Evolutionary conservation across 2,797 vertebrate species (phyloP).

Genomic region (Typhlichthys subterraneus): DNA sequence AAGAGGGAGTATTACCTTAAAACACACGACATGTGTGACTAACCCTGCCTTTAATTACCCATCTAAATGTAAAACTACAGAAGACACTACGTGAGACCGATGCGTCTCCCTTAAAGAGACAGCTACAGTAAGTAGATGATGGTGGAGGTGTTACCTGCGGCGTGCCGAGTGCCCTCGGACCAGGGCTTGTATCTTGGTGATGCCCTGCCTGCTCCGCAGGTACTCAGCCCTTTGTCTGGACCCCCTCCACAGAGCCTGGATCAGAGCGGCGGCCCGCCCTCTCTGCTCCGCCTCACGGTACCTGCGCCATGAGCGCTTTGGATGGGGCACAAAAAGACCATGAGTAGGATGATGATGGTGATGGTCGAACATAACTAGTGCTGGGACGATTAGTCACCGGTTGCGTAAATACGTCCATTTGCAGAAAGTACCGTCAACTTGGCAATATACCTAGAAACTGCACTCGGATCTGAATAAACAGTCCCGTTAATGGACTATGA

Average conservation of each 20-base stretch:
- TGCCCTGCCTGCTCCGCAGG: conserved; percentile 56
- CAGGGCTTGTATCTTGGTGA: conserved; percentile 86
- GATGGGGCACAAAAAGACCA: neutral
- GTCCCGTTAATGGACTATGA: no score
- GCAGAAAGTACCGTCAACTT: no score
- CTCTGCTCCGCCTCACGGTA: conserved; percentile 68
- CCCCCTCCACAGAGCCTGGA: conserved; percentile 88
- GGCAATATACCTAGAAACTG: no score
- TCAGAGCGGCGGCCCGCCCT: conserved; percentile 72
- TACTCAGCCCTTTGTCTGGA: conserved; percentile 71
- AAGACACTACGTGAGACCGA: neutral
- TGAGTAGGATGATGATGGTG: neutral
- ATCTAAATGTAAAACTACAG: no score
- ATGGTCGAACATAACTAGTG: no score
- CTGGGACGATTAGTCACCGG: no score
- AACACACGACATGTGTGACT: neutral
- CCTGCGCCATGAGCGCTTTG: conserved; percentile 84
- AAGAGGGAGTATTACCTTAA: neutral
- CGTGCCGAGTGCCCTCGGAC: conserved; percentile 87
- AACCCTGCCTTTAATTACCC: neutral
- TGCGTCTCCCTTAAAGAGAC: neutral
- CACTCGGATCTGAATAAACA: no score
- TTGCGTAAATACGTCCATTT: no score
- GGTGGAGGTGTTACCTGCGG: conserved; percentile 76
- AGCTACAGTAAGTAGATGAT: neutral